Conservation (phyloP, 2,888 invertebrate genomes). For the Antheraea yamamai region DNA sequence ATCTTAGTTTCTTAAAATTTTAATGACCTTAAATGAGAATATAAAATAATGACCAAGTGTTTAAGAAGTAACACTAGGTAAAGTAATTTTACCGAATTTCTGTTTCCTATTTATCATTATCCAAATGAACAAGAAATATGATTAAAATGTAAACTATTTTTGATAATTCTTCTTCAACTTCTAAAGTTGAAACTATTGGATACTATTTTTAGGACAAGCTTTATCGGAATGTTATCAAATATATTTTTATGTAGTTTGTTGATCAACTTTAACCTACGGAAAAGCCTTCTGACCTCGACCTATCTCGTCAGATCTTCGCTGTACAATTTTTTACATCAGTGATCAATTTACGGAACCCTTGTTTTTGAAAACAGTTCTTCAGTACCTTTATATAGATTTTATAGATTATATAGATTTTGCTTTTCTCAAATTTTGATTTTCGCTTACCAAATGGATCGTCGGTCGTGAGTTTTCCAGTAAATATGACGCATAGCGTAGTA, state of each 20-base stretch:
- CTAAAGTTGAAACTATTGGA: background rate
- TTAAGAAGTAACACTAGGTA: no score
- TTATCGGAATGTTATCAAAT: constrained; percentile 4
- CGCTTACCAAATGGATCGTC: background rate
- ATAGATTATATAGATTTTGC: background rate
- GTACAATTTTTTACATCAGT: constrained; percentile 17
- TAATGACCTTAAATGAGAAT: no score
- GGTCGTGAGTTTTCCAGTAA: background rate
- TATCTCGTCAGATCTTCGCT: background rate
- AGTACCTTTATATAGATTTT: background rate
- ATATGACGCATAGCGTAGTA: background rate
- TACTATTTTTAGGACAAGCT: background rate
- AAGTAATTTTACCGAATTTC: no score
- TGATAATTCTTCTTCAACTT: background rate
- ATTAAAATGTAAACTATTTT: no score
- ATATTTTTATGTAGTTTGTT: background rate
- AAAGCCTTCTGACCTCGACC: background rate
- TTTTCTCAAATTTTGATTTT: background rate
- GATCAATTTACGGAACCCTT: constrained; percentile 17
- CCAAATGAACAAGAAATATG: no score
- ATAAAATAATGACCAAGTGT: no score
- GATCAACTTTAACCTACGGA: background rate
- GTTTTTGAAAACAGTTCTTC: background rate
- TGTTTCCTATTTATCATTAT: no score
- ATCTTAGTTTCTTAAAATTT: no score